Evolutionary conservation across 2,888 invertebrate genomes (phyloP).

Genomic region (Pediacus dermestoides): DNA sequence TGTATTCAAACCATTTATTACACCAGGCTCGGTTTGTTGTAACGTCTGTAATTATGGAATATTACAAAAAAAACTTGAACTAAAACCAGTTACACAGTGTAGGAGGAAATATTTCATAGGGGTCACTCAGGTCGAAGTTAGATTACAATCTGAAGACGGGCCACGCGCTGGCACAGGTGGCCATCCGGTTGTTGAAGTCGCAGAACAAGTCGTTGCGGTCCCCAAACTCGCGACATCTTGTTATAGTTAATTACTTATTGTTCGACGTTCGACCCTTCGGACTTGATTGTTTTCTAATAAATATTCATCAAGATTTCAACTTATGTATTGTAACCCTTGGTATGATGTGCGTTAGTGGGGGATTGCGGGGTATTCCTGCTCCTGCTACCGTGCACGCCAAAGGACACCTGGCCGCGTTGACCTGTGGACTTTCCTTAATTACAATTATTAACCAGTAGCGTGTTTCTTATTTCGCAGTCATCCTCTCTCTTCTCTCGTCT

Average conservation of each 20-base stretch:
- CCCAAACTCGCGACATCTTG: slow-evolving; percentile 45
- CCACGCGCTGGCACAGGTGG: slow-evolving; percentile 48
- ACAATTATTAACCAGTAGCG: slow-evolving; percentile 48
- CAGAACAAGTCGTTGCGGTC: slow-evolving; percentile 24
- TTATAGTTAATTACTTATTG: slow-evolving; percentile 47
- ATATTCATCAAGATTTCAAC: slow-evolving; percentile 37
- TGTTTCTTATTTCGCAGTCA: slow-evolving; percentile 39
- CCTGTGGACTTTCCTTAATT: slow-evolving; percentile 47
- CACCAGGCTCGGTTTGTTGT: slow-evolving; percentile 7
- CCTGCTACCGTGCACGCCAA: slow-evolving; percentile 44
- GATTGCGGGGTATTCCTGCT: slow-evolving; percentile 28
- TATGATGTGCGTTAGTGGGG: slow-evolving; percentile 25
- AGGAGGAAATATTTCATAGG: slow-evolving; percentile 44
- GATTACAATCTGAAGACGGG: slow-evolving; percentile 46
- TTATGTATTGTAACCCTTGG: slow-evolving; percentile 17
- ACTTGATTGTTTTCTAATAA: slow-evolving; percentile 37
- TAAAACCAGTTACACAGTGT: slow-evolving; percentile 42
- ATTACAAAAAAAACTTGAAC: slow-evolving; percentile 16
- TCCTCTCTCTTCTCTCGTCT: too few species aligned
- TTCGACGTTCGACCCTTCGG: slow-evolving; percentile 33
- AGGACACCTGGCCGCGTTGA: slow-evolving; percentile 46
- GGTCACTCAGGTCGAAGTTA: slow-evolving; percentile 42
- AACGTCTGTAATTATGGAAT: slow-evolving; percentile 12
- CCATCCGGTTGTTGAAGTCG: slow-evolving; percentile 31
- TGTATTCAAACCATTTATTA: slow-evolving; percentile 10